These are phyloP conservation scores for Delphinus delphis DNA, from an alignment of 2,113 vertebrate genomes.

Conservation along the genomic window DNA sequence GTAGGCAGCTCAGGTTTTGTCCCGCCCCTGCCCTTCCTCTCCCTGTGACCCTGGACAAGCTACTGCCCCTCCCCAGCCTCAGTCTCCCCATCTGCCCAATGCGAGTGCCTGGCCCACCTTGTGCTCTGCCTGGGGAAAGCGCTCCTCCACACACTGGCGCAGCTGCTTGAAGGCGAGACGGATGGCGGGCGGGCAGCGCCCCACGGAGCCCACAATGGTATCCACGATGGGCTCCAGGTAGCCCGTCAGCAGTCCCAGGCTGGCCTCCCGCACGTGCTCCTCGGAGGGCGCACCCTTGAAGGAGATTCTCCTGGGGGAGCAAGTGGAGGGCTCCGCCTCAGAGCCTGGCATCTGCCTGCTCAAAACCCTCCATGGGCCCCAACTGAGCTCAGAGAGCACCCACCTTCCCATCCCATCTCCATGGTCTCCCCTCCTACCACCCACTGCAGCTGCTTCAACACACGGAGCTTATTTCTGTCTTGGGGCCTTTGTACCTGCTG, in stretches of 20 bases:
- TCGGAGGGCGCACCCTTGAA: constrained; percentile 90
- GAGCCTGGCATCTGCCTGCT: background rate
- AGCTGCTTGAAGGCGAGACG: constrained; percentile 92
- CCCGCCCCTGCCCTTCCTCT: background rate
- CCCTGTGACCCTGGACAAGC: background rate
- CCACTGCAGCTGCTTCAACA: background rate
- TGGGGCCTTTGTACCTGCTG: background rate
- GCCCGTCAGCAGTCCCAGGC: constrained; percentile 90
- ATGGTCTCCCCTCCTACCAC: background rate
- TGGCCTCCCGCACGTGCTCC: constrained; percentile 89
- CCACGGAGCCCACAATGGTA: constrained; percentile 88
- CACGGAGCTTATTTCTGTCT: fast-evolving
- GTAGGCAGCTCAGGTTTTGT: background rate
- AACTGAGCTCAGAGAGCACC: background rate
- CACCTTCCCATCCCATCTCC: background rate
- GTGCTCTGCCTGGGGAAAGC: constrained; percentile 85
- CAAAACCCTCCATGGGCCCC: background rate
- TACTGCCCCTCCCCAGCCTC: background rate
- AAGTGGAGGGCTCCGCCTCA: background rate
- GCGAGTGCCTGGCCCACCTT: constrained; percentile 82
- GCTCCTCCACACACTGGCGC: constrained; percentile 86
- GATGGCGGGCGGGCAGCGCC: constrained; percentile 89
- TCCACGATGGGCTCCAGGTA: constrained; percentile 90
- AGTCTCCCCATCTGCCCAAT: fast-evolving
- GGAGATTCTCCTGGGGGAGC: constrained; percentile 88